A percentile compares a stretch with the other conserved stretches of the same genome.
Evolutionary conservation across 2,888 invertebrate genomes (phyloP).

Genomic region (Prostheceraeus crozeri): DNA sequence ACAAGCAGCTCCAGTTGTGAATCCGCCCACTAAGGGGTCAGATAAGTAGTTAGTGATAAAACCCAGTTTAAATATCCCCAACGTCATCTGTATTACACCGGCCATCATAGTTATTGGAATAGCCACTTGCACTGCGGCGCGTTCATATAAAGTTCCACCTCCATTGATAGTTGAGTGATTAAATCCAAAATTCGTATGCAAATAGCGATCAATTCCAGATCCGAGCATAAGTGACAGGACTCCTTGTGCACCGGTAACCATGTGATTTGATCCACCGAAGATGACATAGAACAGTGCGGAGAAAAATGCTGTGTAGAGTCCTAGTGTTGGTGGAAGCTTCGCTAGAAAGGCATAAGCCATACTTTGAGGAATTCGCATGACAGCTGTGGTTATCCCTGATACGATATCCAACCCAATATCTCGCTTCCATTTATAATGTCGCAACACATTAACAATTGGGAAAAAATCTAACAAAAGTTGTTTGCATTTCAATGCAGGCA

Average conservation of each 20-base stretch:
- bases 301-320: conserved; percentile 36
- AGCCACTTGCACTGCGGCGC: conserved; percentile 33
- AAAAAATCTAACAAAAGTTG: conserved; percentile 24
- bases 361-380: conserved; percentile 38
- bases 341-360: conserved; percentile 38
- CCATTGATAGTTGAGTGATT: conserved; percentile 4
- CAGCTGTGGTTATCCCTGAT: conserved; percentile 34
- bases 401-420: conserved; percentile 32
- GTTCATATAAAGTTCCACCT: too few relatives aligned
- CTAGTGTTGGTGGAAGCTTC: conserved; percentile 33
- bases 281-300: conserved; percentile 30
- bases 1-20: conserved; percentile 52
- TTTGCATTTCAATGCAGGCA: too few relatives aligned
- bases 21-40: conserved; percentile 53
- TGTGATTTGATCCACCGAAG: conserved; percentile 35
- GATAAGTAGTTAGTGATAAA: conserved; percentile 53
- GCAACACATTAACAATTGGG: conserved; percentile 26
- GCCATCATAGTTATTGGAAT: conserved; percentile 32
- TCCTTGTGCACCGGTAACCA: conserved; percentile 35
- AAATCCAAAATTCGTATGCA: too few relatives aligned
- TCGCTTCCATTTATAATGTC: conserved; percentile 17
- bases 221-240: conserved; percentile 36
- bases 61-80: conserved; percentile 50
- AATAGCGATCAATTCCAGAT: conserved; percentile 3
- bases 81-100: conserved; percentile 31